These are phyloP conservation scores for Elgonia sp. DNA, from an alignment of 2,888 invertebrate species.

Conservation along the genomic window DNA sequence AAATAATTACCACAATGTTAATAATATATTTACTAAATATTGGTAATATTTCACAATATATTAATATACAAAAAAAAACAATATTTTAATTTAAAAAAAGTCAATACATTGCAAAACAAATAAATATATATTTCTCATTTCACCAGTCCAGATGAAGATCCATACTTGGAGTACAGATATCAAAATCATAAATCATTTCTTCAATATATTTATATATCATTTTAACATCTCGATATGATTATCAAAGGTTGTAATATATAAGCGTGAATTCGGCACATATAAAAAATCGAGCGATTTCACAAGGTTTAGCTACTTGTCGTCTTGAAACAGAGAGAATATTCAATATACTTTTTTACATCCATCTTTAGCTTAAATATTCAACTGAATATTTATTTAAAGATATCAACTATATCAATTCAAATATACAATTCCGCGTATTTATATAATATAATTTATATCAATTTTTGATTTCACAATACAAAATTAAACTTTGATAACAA, in stretches of 20 bases:
- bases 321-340: constrained; percentile 41
- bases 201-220: constrained; percentile 43
- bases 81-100: too few relatives aligned
- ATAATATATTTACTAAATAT: too few relatives aligned
- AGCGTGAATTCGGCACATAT: constrained; percentile 51
- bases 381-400: constrained; percentile 57
- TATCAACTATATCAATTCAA: constrained; percentile 24
- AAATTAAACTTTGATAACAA: constrained; percentile 50
- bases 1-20: too few relatives aligned
- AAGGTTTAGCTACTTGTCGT: constrained; percentile 29
- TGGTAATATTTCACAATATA: too few relatives aligned
- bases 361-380: constrained; percentile 46
- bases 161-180: too few relatives aligned
- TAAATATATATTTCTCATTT: too few relatives aligned
- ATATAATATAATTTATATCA: constrained; percentile 9
- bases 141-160: too few relatives aligned
- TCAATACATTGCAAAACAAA: too few relatives aligned
- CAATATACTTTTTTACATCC: constrained; percentile 22
- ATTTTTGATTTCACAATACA: constrained; percentile 31
- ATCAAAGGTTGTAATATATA: constrained; percentile 45
- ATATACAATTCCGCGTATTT: constrained; percentile 43
- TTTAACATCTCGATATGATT: constrained; percentile 49
- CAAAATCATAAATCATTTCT: constrained; percentile 33
- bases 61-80: too few relatives aligned
- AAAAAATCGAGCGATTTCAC: constrained; percentile 43